Conservation (phyloP, 2,113 vertebrate genomes). For the Chascanopsetta lugubris region DNA sequence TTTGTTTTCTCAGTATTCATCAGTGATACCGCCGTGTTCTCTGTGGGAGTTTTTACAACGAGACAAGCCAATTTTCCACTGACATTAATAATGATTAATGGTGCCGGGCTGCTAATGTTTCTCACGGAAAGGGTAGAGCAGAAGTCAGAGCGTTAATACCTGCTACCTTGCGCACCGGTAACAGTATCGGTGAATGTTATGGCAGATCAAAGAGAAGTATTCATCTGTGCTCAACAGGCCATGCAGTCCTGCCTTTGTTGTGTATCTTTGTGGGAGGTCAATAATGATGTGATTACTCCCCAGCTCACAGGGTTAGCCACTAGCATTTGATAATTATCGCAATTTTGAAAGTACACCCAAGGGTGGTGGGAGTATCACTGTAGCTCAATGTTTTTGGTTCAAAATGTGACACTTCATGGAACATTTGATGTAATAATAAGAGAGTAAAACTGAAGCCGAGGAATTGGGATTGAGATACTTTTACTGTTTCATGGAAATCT, state of each 20-base stretch:
- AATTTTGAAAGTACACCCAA: neutral
- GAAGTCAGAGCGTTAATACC: constrained; percentile 39
- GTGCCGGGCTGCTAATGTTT: constrained; percentile 42
- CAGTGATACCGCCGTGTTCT: constrained; percentile 50
- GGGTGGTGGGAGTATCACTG: neutral
- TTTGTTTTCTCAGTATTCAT: constrained; percentile 29
- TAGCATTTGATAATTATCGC: neutral
- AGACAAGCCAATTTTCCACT: constrained; percentile 65
- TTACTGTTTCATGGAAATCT: too few relatives aligned
- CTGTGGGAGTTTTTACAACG: constrained; percentile 64
- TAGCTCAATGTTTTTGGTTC: neutral
- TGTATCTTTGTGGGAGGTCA: constrained; percentile 10
- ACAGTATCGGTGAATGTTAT: constrained; percentile 38
- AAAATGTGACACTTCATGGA: too few relatives aligned
- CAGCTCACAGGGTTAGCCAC: neutral
- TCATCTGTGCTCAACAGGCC: constrained; percentile 34
- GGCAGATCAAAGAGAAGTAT: constrained; percentile 20
- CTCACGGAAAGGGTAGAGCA: constrained; percentile 37
- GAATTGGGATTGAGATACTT: neutral
- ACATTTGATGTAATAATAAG: neutral
- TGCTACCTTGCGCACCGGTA: constrained; percentile 30
- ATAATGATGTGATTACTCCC: constrained; percentile 20
- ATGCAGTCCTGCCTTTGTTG: constrained; percentile 5
- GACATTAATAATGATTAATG: constrained; percentile 69
- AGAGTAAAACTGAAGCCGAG: neutral